These are phyloP conservation scores for Patiria pectinifera DNA, from an alignment of 53 echinoderm and acorn worm genomes.

Conservation along the genomic window DNA sequence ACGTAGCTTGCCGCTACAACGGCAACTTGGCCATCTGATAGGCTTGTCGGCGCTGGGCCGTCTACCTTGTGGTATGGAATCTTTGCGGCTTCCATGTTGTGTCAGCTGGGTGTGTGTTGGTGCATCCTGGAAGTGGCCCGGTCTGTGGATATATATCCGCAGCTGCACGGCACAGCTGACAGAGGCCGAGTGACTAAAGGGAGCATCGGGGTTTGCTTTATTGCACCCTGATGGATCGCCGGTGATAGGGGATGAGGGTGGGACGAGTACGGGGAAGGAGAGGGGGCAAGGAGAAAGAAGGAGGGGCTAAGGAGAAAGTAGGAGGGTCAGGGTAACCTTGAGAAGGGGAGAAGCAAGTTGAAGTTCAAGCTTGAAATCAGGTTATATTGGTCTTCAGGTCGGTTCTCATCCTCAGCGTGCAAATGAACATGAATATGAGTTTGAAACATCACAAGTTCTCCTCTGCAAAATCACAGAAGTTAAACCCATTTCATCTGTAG, in stretches of 20 bases:
- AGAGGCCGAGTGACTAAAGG: constrained; percentile 27
- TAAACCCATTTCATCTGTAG: no score
- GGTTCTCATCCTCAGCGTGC: no score
- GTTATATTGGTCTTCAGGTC: no score
- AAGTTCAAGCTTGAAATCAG: no score
- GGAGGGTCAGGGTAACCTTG: no score
- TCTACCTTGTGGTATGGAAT: constrained; percentile 3
- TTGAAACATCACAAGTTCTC: no score
- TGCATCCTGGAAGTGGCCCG: constrained; percentile 34
- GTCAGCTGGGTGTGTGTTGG: constrained; percentile 8
- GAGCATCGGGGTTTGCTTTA: not conserved
- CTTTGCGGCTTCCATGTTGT: constrained; percentile 37
- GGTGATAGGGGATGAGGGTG: not conserved
- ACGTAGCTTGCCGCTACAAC: not conserved
- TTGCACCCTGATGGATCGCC: not conserved
- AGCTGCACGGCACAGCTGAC: constrained; percentile 5
- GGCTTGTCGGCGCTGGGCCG: not conserved
- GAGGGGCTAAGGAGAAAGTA: not conserved
- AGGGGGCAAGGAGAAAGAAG: not conserved
- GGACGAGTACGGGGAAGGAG: not conserved
- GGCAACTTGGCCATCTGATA: constrained; percentile 9
- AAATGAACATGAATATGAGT: no score
- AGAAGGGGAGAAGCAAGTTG: no score
- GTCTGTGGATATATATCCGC: constrained; percentile 30
- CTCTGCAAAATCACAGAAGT: no score